A percentile compares a stretch with the other conserved stretches of the same genome.
phyloP scores from a whole-genome alignment of 2,113 vertebrate species.

The Vidua chalybeata region DNA sequence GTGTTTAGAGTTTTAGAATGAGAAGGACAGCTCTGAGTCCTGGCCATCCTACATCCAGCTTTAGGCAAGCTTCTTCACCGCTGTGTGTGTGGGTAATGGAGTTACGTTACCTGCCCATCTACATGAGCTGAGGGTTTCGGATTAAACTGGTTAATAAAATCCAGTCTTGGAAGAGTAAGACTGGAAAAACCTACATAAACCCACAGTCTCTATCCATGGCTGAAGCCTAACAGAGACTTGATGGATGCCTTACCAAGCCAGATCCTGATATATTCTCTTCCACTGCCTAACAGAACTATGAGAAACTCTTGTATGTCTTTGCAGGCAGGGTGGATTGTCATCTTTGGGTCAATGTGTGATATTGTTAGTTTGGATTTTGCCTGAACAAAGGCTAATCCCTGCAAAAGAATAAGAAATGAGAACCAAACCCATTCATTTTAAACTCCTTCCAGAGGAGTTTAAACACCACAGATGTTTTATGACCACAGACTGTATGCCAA shows the following conservation, averaged over 20 bases:
- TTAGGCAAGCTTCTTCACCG: background rate
- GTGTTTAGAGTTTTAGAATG: background rate
- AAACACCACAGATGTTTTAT: background rate
- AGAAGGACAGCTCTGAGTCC: background rate
- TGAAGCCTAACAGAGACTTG: background rate
- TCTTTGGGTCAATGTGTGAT: background rate
- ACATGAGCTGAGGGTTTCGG: background rate
- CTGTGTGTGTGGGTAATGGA: background rate
- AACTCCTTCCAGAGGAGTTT: background rate
- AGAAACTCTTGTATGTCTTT: background rate
- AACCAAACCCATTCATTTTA: background rate
- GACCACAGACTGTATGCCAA: background rate
- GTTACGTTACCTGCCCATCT: background rate
- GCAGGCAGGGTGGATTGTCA: background rate
- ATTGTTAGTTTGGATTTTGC: background rate
- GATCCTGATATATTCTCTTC: background rate
- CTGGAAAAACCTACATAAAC: background rate
- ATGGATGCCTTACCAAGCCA: background rate
- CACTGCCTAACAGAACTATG: rapidly evolving
- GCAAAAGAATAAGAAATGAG: background rate
- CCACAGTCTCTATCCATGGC: background rate
- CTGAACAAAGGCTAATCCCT: background rate
- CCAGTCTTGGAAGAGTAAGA: background rate
- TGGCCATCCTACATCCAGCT: background rate
- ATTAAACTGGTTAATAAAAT: background rate